Base-by-base conservation (phyloP, 1,140 invertebrate species). In the Bombyx mandarina region DNA sequence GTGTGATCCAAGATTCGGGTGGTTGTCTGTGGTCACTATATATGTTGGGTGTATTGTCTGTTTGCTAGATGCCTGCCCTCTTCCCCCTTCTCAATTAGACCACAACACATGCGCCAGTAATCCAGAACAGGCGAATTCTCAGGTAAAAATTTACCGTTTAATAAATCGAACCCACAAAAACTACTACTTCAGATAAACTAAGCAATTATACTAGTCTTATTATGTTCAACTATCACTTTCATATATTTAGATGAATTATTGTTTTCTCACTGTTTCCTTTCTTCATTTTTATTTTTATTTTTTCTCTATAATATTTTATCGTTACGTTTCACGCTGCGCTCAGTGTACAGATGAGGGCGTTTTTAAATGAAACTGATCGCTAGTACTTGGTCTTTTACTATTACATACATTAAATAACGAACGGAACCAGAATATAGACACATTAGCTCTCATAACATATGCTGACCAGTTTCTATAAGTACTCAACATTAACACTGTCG, bases 31-130 rank as follows among this genome's bases (percentile, higher is more conserved):
- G 84, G 82, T 86, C 84, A 87, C 82, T 87, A 82, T 87, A 82
- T 83, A 89, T 88, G 88, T 89, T 84, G 88, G 88, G 88, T 89
- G 88, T 89, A 88, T 89, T 89, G 86, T 89, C 83, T 89, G 88
- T 87, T 89, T 88, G 88, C 88, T 89, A 91, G 90, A 91, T 91
- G 90, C 90, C 90, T 91, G 90, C 89, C 89, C 89, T 89, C 89
- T 89, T 89, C 89, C 90, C 89, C 86, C 86, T 89, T 90, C 90
- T 90, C 89, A 90, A 89, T 90, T 90, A 91, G 90, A 90, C 90
- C 90, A 90, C 89, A 89, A 88, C 88, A 89, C 88, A 88, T 87
- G 79, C 83, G 86, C 86, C 85, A 89, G 88, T 86, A 88, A 86
- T 88, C 86, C 82, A 88, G 88, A 89, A 86, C 88, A 88, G 88